Base-by-base conservation (phyloP, 2,888 invertebrate species). In the Eurytoma californica region DNA sequence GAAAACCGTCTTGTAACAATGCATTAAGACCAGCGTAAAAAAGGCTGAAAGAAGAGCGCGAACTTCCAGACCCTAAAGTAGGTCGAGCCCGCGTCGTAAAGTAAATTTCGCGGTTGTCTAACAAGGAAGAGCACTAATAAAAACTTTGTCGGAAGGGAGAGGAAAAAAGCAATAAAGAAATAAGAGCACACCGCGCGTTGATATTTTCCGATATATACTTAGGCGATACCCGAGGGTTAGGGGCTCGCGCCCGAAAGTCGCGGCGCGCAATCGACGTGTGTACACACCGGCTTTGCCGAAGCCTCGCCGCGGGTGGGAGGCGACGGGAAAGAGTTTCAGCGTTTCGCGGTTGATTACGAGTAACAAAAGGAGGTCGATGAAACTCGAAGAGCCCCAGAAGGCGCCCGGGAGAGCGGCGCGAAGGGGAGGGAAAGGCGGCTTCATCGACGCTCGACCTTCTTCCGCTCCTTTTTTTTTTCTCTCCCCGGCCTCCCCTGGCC, bases 261-360 rank as follows among this genome's bases (percentile, higher is more conserved):
- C 39, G 39, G 9, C 1, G 9, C 57, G 57, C 18, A 47, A 30
- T 30, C 18, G 7, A 30, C 2, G 16, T n/a, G 16, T 0, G 24
- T 39, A 61, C 39, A n/a, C 7, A 39, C 30, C 7, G 39, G 39
- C 39, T 39, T 18, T 2, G 5, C 0, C n/a, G 16, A 47, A 63
- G 39, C 13, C 47, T 12, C 53, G 16, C 16, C n/a, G 13, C n/a
- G 53, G 14, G 53, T 4, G 7, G 39, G 39, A n/a, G 39, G 9
- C n/a, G n/a, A 28, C n/a, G 28, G 28, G 30, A 28, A 30, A 30
- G 61, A 75, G 72, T 75, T 76, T 61, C 75, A 76, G 24, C 79
- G 75, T 72, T 79, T 75, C 61, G 75, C 67, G 79, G 75, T 75
- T 80, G 75, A 75, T 69, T 70, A 73, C 77, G 61, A 51, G 68